Evolutionary conservation across 2,888 invertebrate genomes (phyloP), one percentile per base, ranked within the genome.

Genomic region (Phlogophora meticulosa): DNA sequence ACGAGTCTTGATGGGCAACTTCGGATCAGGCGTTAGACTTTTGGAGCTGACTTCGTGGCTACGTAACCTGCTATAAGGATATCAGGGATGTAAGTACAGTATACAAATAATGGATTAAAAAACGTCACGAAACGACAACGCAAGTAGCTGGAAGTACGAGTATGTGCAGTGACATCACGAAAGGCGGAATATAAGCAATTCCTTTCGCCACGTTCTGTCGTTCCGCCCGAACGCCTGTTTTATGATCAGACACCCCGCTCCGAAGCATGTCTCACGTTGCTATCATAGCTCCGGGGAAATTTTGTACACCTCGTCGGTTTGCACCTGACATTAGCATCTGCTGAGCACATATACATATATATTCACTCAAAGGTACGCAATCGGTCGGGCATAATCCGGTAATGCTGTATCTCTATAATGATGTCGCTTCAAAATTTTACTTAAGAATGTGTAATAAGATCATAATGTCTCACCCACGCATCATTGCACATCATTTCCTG

Each of bases 141-240:
- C 45, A 45, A 53, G n/a, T n/a, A n/a, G n/a, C 42, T 60, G 49
- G 72, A 60, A 40, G 20, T 42, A 43, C 45, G 43, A 57, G 28
- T 34, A n/a, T n/a, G n/a, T n/a, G n/a, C n/a, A 75, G 40, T 72
- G 66, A 79, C 76, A 80, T 77, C 66, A 78, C 78, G 75, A 81
- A 85, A 79, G 76, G 75, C 76, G 79, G 78, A 76, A 80, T 80
- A 78, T 76, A 73, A 77, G 72, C 70, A 80, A 78, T 86, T 83
- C 74, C 81, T 83, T 84, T 81, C 83, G 80, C 79, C 72, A 73
- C 77, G 76, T 76, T 76, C 58, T 74, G 65, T 42, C 70, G 76
- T 81, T 83, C 73, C 75, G 45, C 55, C 62, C 28, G 67, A 76
- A 71, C 68, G 82, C 80, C 70, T 81, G 72, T 78, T 80, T 85